Evolutionary conservation across 2,113 vertebrate genomes (phyloP).

Genomic region (Aptenodytes patagonicus): DNA sequence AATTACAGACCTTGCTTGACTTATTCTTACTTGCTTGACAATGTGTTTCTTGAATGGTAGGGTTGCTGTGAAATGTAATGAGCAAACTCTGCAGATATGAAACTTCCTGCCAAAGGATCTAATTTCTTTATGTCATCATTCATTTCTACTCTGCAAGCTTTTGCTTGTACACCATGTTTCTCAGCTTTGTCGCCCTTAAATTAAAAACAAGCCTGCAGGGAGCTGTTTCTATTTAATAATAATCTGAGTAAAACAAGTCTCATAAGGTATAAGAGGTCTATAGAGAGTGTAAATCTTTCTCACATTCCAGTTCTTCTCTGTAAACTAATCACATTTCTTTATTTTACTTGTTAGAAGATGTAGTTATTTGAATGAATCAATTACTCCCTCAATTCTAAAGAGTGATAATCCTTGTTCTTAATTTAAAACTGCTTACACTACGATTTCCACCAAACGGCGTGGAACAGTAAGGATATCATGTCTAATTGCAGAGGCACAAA

Average conservation of each 20-base stretch:
- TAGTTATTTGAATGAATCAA: conserved; percentile 7
- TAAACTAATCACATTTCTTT: background rate
- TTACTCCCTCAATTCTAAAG: background rate
- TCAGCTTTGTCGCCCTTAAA: conserved; percentile 13
- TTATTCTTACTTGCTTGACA: background rate
- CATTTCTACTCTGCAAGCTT: conserved; percentile 9
- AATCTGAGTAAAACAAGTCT: background rate
- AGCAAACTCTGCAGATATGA: background rate
- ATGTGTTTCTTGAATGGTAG: background rate
- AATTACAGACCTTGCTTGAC: background rate
- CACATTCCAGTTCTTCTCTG: conserved; percentile 2
- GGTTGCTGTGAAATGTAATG: background rate
- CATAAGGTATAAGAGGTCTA: background rate
- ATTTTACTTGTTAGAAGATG: background rate
- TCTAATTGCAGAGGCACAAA: conserved; percentile 1
- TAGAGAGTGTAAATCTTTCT: background rate
- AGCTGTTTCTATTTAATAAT: background rate
- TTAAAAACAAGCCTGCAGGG: conserved; percentile 9
- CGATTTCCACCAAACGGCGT: background rate
- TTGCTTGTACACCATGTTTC: background rate
- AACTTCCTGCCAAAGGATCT: background rate
- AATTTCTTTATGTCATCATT: background rate
- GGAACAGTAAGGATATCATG: background rate
- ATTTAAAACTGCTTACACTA: conserved; percentile 30
- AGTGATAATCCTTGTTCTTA: background rate